Conservation (phyloP, 2,888 invertebrate species). For the Drosophila suboccidentalis region DNA sequence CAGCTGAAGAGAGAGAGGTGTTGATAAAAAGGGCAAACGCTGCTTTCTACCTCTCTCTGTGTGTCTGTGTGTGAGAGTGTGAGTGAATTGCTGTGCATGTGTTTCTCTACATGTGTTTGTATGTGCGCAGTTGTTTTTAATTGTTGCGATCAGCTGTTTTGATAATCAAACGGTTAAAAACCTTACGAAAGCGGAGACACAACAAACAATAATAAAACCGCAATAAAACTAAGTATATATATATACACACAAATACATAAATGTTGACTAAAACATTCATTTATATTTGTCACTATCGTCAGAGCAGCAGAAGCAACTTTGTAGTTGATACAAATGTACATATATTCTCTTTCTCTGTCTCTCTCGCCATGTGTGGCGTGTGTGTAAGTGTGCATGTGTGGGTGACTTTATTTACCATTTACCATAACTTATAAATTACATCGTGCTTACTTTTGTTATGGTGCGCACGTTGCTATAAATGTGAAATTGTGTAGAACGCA, state of each 20-base stretch:
- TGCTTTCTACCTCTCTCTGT: constrained; percentile 20
- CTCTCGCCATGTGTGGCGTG: neutral
- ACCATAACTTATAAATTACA: constrained; percentile 65
- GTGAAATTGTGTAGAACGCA: constrained; percentile 65
- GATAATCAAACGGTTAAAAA: constrained; percentile 59
- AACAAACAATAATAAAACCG: constrained; percentile 29
- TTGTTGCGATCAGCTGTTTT: constrained; percentile 71
- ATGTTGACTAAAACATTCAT: constrained; percentile 23
- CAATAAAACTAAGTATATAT: neutral
- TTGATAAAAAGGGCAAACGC: constrained; percentile 54
- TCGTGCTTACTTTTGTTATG: constrained; percentile 53
- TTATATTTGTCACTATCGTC: constrained; percentile 12
- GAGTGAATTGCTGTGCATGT: constrained; percentile 14
- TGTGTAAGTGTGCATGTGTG: constrained; percentile 27
- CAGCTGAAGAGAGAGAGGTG: constrained; percentile 33
- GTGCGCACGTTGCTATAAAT: constrained; percentile 59
- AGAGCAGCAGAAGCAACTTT: constrained; percentile 31
- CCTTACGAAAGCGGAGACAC: constrained; percentile 41
- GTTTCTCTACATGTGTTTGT: constrained; percentile 37
- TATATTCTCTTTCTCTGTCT: neutral
- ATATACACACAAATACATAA: constrained; percentile 1
- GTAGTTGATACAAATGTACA: neutral
- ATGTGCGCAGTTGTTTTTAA: constrained; percentile 74
- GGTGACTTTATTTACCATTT: constrained; percentile 59
- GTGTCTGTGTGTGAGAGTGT: constrained; percentile 7